Evolutionary conservation across 2,113 vertebrate genomes (phyloP).

Genomic region (Zosterops japonicus): DNA sequence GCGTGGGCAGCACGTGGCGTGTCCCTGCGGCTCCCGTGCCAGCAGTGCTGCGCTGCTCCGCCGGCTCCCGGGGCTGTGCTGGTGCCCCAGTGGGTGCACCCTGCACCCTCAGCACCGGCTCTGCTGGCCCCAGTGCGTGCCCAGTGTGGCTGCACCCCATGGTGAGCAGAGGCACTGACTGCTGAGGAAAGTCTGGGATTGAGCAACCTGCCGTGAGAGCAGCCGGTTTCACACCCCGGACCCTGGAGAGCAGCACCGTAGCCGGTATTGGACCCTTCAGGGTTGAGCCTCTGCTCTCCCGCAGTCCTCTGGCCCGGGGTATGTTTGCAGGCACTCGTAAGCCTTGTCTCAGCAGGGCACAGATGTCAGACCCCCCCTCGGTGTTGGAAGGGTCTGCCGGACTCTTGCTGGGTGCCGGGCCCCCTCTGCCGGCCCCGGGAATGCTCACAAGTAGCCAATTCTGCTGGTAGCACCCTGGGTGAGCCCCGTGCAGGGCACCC

Average conservation of each 20-base stretch:
- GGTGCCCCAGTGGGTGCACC: rapidly evolving
- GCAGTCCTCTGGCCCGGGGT: not conserved
- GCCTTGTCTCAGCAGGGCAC: not conserved
- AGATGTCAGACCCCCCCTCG: not conserved
- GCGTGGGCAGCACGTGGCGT: not conserved
- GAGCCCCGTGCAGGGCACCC: not conserved
- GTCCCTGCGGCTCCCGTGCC: not conserved
- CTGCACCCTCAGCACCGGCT: rapidly evolving
- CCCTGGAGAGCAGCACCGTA: rapidly evolving
- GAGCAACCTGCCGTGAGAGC: not conserved
- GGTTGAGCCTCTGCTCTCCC: not conserved
- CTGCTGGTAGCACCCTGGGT: not conserved
- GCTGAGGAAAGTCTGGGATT: rapidly evolving
- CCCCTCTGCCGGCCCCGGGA: slow-evolving; percentile 60
- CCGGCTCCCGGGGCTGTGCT: rapidly evolving
- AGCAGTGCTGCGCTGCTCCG: rapidly evolving
- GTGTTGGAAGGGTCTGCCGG: not conserved
- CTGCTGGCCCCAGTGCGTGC: rapidly evolving
- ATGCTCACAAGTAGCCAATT: not conserved
- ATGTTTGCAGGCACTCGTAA: not conserved
- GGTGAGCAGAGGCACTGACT: not conserved
- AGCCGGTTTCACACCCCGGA: rapidly evolving
- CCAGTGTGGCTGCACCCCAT: not conserved
- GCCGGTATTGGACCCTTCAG: rapidly evolving
- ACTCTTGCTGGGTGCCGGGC: not conserved